Base-by-base conservation (phyloP, 2,888 invertebrate species). In the Melanotus villosus region DNA sequence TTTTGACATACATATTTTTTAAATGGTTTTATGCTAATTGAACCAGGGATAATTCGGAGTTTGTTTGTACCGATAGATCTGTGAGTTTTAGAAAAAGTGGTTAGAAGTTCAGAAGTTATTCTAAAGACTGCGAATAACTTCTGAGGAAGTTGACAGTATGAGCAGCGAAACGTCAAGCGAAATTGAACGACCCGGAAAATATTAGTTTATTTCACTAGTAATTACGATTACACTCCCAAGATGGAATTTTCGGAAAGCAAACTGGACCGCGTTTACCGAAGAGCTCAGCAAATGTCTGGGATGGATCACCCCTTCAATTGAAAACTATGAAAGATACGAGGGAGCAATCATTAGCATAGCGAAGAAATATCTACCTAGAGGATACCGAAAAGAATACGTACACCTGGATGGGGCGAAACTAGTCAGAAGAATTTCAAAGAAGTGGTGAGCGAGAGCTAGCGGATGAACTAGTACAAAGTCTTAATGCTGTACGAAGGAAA, bases 371-470 rank as follows among this genome's bases (percentile, higher is more conserved):
- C 5, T n/a, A 5, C 34, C 34, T 5, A 5, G n/a, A 34, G 34
- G 34, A 9, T 9, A 2, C 5, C 34, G n/a, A 2, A n/a, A 2
- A 7, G 34, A 34, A 10, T 26, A 26, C 26, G 74, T 76, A 26
- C 7, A 3, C 26, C 26, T 5, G 26, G 26, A 26, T 26, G 26
- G 26, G 7, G 7, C 26, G 26, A 26, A 26, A 26, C 26, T 3
- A 5, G 26, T 7, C 2, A 5, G n/a, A 34, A 34, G 2, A 10
- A 2, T 34, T 34, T n/a, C 34, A 10, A 10, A n/a, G n/a, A 2
- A 34, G 34, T 10, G 34, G n/a, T 10, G 2, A 34, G 2, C 5
- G 2, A 34, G 34, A n/a, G 2, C 2, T 34, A 5, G 34, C 34
- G 2, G 34, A 34, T 10, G 34, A 34, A 34, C n/a, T 34, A n/a